phyloP scores from a whole-genome alignment of 2,113 vertebrate genomes.

The human (Homo sapiens) region DNA sequence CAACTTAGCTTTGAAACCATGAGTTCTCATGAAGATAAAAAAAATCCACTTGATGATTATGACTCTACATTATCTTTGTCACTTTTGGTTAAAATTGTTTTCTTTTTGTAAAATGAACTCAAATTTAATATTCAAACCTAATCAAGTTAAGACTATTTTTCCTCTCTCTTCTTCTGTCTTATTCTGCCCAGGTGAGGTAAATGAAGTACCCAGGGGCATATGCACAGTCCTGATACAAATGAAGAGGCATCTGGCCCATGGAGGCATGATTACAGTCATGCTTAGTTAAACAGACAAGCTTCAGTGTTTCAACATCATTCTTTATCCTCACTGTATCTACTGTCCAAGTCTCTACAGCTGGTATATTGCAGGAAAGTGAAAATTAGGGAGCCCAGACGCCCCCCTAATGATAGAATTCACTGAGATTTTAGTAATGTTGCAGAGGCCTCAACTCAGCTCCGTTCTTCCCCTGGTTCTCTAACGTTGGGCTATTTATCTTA shows the following conservation, averaged over 20 bases:
- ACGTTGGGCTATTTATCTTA: background rate
- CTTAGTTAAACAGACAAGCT: background rate
- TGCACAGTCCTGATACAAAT: background rate
- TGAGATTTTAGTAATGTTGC: background rate
- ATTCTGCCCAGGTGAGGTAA: background rate
- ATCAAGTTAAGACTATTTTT: background rate
- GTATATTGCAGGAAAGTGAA: rapidly evolving
- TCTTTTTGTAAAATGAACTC: background rate
- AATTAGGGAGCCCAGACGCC: background rate
- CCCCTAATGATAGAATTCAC: too few relatives aligned
- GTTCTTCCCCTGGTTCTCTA: background rate
- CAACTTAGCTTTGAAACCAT: background rate
- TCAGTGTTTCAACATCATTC: background rate
- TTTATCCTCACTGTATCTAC: background rate
- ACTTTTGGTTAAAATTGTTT: background rate
- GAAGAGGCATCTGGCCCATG: background rate
- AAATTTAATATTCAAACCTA: background rate
- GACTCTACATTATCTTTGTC: background rate
- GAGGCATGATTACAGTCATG: too few relatives aligned
- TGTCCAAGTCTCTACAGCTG: background rate
- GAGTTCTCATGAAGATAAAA: background rate
- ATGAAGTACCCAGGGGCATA: rapidly evolving
- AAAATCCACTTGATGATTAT: background rate
- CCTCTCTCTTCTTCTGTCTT: background rate
- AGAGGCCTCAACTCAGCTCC: background rate